phyloP scores from a whole-genome alignment of 2,113 vertebrate species.

The Pavo muticus region DNA sequence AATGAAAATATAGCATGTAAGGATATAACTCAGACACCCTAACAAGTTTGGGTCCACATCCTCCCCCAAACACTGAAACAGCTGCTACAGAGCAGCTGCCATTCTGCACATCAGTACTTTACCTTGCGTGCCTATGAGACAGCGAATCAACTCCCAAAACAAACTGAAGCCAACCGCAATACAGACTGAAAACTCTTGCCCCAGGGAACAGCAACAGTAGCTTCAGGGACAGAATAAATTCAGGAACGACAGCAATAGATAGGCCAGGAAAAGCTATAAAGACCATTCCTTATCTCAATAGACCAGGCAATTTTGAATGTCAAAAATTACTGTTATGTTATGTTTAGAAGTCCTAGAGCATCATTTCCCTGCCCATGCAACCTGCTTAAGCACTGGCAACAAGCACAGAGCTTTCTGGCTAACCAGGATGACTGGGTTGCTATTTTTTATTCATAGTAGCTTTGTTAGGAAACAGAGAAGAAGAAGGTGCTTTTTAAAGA shows the following conservation, averaged over 20 bases:
- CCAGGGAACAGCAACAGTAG: neutral
- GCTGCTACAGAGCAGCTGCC: neutral
- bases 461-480: neutral
- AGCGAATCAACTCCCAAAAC: neutral
- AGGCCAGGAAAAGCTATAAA: neutral
- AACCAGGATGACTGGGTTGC: neutral
- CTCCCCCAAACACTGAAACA: neutral
- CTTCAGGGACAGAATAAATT: neutral
- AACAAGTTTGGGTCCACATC: neutral
- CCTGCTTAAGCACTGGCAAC: neutral
- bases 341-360: neutral
- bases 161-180: neutral
- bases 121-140: neutral
- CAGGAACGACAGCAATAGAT: neutral
- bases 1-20: neutral
- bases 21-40: neutral
- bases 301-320: neutral
- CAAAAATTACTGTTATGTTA: neutral
- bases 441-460: neutral
- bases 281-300: neutral
- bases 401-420: neutral
- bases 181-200: neutral
- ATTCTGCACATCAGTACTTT: neutral
- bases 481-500: neutral
- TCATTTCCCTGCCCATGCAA: neutral